Evolutionary conservation across 2,797 vertebrate genomes (phyloP), one percentile per base, ranked within the genome.

Genomic region (Sebastes glaucus): DNA sequence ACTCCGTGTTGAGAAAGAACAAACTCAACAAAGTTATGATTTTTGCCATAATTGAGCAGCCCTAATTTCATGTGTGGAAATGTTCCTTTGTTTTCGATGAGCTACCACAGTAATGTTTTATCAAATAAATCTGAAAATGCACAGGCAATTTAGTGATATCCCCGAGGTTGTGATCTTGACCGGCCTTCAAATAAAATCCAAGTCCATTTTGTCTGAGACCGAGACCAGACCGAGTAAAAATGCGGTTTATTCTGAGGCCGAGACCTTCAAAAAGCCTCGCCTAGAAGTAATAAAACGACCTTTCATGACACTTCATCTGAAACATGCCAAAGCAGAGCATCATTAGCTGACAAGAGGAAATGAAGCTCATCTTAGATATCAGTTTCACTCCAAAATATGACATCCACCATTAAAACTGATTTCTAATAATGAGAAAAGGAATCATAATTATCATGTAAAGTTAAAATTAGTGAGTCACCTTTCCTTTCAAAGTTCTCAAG

Each of bases 251-350:
- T n/a, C 46, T 52, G 46, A 22, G 52, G n/a, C 52, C n/a, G 16
- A 22, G 52, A 53, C 52, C 46, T 52, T n/a, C 46, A 52, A 52
- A 53, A n/a, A 22, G n/a, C 0, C n/a, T 10, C n/a, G n/a, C n/a
- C 22, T 23, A 14, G 53, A 0, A 23, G 27, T 60, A 52, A 65
- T 66, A 71, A 59, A 71, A 63, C 13, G 25, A 80, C 8, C 13
- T 52, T 11, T 30, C 5, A 38, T 52, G 70, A 71, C 59, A 30
- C 14, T 74, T 77, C 11, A 27, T 81, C 9, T 59, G 18, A 84
- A 67, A 77, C 46, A 49, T 42, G 5, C 27, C 55, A 33, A 77
- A 77, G 46, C 13, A 20, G 32, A 70, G 67, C 52, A 35, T 84
- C 59, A 75, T 76, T 75, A 78, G 55, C 38, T 46, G 23, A 49